Evolutionary conservation across 2,888 invertebrate species (phyloP).

Genomic region (Chromoteleia sp.): DNA sequence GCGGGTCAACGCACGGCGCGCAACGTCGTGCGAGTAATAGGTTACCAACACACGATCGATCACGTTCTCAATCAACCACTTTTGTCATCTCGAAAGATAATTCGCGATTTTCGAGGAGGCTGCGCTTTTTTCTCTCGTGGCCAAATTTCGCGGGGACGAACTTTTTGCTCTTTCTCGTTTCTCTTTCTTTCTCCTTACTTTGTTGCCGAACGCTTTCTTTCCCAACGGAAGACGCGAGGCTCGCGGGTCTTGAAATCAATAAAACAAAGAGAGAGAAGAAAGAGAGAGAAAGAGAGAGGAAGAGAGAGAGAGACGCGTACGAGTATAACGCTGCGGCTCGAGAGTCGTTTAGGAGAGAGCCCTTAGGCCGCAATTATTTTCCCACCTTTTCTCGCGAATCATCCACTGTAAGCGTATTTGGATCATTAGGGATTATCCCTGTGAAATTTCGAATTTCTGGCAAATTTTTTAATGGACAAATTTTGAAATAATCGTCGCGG

Average conservation of each 20-base stretch:
- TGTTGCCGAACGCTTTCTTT: slow-evolving; percentile 22
- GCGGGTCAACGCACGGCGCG: slow-evolving; percentile 67
- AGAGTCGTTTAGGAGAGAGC: slow-evolving; percentile 63
- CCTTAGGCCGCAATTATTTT: slow-evolving; percentile 66
- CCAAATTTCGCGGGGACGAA: too few relatives aligned
- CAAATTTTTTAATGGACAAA: too few relatives aligned
- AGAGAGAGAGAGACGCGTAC: slow-evolving; percentile 27
- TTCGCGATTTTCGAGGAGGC: slow-evolving; percentile 13
- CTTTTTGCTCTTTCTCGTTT: neutral
- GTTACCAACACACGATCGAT: slow-evolving; percentile 70
- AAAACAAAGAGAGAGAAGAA: slow-evolving; percentile 63
- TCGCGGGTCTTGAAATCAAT: slow-evolving; percentile 61
- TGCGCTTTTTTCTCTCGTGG: slow-evolving; percentile 15
- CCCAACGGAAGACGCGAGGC: slow-evolving; percentile 39
- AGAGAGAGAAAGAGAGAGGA: slow-evolving; percentile 12
- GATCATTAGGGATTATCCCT: slow-evolving; percentile 51
- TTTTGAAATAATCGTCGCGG: too few relatives aligned
- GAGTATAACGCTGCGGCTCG: slow-evolving; percentile 45
- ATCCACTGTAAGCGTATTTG: slow-evolving; percentile 41
- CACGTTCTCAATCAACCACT: slow-evolving; percentile 66
- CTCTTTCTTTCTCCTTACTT: neutral
- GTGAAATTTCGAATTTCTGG: neutral
- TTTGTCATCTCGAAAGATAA: slow-evolving; percentile 52
- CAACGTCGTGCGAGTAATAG: slow-evolving; percentile 61
- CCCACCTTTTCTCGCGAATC: slow-evolving; percentile 46